A percentile compares a stretch with the other conserved stretches of the same genome.
phyloP scores from a whole-genome alignment of 2,888 invertebrate genomes.

The Axea sp. region DNA sequence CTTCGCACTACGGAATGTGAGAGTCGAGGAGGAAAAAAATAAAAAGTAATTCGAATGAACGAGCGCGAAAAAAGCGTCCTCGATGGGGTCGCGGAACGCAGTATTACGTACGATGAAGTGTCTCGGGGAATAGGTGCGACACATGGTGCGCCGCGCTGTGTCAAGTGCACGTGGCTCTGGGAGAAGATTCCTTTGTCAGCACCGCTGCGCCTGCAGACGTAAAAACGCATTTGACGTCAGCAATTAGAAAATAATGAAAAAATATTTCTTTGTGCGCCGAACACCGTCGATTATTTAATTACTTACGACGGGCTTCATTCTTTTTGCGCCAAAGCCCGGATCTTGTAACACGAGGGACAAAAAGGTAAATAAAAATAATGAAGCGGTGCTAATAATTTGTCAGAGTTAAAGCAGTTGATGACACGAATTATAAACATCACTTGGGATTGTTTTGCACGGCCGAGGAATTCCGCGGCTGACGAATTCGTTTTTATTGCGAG shows the following conservation, averaged over 20 bases:
- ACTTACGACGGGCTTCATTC: not conserved
- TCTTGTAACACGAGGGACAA: no score
- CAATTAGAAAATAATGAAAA: constrained; percentile 8
- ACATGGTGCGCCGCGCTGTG: constrained; percentile 27
- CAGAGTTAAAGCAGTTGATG: no score
- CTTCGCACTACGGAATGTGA: constrained; percentile 57
- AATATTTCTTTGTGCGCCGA: constrained; percentile 3
- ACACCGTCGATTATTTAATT: constrained; percentile 14
- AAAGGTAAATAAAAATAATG: no score
- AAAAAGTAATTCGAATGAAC: constrained; percentile 58
- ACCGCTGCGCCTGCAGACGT: constrained; percentile 8
- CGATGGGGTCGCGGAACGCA: constrained; percentile 17
- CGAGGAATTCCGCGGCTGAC: no score
- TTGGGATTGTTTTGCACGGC: no score
- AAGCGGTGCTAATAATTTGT: no score
- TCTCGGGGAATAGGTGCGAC: constrained; percentile 51
- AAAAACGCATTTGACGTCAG: constrained; percentile 12
- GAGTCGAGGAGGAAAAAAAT: constrained; percentile 37
- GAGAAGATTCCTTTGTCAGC: constrained; percentile 51
- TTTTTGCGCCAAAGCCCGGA: no score
- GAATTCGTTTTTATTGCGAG: no score
- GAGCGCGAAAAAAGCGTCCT: constrained; percentile 45
- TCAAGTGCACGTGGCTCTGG: constrained; percentile 24
- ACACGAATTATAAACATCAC: no score
- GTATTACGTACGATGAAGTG: constrained; percentile 46